These are phyloP conservation scores for Syndactyla subalaris DNA, from an alignment of 2,797 vertebrate genomes.

Conservation along the genomic window DNA sequence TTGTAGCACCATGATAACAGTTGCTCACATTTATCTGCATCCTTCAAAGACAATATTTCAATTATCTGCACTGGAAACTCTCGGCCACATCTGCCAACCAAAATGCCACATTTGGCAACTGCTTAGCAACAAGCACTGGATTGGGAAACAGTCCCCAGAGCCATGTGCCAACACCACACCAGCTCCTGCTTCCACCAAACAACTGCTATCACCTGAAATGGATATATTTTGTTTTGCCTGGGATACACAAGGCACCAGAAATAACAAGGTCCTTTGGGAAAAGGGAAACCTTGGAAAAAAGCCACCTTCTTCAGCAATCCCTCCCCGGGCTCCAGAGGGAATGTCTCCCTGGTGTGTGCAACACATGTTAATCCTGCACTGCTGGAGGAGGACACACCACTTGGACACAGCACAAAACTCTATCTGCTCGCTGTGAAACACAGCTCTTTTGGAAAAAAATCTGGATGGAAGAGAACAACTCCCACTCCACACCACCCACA, in stretches of 20 bases:
- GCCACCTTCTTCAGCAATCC: background rate
- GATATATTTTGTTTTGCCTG: background rate
- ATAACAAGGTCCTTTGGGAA: slow-evolving; percentile 33
- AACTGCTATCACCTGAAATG: background rate
- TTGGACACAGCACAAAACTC: background rate
- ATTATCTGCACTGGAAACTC: slow-evolving; percentile 11
- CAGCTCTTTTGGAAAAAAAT: background rate
- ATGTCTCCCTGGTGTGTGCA: background rate
- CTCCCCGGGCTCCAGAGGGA: background rate
- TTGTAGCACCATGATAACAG: background rate
- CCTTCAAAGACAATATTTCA: slow-evolving; percentile 16
- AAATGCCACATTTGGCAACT: background rate
- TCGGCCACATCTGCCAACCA: background rate
- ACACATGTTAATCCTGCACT: background rate
- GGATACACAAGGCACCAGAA: background rate
- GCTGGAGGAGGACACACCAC: background rate
- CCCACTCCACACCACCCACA: background rate
- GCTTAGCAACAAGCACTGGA: background rate
- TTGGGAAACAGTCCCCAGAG: background rate
- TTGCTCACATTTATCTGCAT: background rate
- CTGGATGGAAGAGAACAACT: background rate
- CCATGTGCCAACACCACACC: background rate
- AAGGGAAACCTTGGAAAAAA: slow-evolving; percentile 27
- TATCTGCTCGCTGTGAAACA: background rate
- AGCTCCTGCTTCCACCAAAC: background rate